A percentile compares a stretch with the other conserved stretches of the same genome.
Evolutionary conservation across 2,113 vertebrate genomes (phyloP).

Genomic region (Upupa epops): DNA sequence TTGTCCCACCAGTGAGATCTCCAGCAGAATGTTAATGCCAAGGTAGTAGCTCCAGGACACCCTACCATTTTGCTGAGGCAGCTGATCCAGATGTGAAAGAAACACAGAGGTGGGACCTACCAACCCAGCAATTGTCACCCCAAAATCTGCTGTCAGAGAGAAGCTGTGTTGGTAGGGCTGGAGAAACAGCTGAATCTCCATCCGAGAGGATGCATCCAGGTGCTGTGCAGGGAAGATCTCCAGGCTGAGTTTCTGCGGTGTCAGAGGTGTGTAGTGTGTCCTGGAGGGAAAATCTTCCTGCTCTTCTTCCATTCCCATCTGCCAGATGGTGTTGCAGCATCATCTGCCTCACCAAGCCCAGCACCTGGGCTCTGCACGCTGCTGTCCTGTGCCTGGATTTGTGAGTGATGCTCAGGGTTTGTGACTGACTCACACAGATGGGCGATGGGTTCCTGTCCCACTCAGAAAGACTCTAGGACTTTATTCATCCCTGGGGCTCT

Average conservation of each 20-base stretch:
- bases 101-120: background rate
- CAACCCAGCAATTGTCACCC: background rate
- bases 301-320: background rate
- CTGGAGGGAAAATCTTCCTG: background rate
- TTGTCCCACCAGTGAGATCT: background rate
- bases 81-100: background rate
- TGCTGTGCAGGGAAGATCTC: background rate
- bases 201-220: background rate
- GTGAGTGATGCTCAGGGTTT: background rate
- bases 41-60: background rate
- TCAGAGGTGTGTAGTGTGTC: background rate
- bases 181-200: background rate
- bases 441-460: background rate
- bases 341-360: background rate
- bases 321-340: background rate
- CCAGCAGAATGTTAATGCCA: fast-evolving
- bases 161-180: background rate
- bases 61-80: fast-evolving
- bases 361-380: background rate
- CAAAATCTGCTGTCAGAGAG: background rate
- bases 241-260: background rate
- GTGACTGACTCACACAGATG: background rate
- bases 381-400: background rate
- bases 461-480: background rate
- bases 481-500: background rate